phyloP scores from a whole-genome alignment of 2,797 vertebrate genomes.

The Pipistrellus nathusii region DNA sequence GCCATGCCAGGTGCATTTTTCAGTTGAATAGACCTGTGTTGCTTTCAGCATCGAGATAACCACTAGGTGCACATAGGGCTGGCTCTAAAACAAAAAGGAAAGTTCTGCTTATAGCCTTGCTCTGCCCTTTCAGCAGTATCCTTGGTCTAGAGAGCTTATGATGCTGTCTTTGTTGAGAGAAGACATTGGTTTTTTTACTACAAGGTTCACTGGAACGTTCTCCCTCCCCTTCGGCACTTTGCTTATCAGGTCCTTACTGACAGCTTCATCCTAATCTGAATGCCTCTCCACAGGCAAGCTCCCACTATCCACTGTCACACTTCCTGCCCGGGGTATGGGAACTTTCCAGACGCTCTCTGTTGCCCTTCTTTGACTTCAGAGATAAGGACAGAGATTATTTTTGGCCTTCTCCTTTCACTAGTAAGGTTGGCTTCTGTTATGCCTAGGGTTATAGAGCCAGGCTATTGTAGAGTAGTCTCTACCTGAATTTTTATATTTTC shows the following conservation, averaged over 20 bases:
- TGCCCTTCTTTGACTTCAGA: not conserved
- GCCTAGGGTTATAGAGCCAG: not conserved
- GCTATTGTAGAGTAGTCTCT: not conserved
- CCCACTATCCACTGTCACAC: not conserved
- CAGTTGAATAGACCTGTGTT: too few relatives aligned
- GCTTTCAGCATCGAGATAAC: too few relatives aligned
- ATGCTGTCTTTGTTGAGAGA: not conserved
- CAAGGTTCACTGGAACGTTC: not conserved
- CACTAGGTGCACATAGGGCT: too few relatives aligned
- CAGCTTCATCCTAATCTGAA: not conserved
- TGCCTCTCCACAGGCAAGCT: not conserved
- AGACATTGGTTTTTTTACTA: not conserved
- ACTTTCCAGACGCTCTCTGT: not conserved
- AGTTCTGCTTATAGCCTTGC: too few relatives aligned
- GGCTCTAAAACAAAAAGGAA: too few relatives aligned
- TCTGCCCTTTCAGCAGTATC: not conserved
- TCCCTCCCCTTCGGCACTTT: not conserved
- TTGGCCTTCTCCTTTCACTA: not conserved
- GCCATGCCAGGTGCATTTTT: too few relatives aligned
- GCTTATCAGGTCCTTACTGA: not conserved
- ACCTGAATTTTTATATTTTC: not conserved
- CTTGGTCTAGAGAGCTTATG: not conserved
- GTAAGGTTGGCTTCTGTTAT: not conserved
- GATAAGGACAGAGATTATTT: not conserved
- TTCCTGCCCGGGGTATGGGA: not conserved